phyloP scores from a whole-genome alignment of 2,113 vertebrate genomes.

The Sorex araneus region DNA sequence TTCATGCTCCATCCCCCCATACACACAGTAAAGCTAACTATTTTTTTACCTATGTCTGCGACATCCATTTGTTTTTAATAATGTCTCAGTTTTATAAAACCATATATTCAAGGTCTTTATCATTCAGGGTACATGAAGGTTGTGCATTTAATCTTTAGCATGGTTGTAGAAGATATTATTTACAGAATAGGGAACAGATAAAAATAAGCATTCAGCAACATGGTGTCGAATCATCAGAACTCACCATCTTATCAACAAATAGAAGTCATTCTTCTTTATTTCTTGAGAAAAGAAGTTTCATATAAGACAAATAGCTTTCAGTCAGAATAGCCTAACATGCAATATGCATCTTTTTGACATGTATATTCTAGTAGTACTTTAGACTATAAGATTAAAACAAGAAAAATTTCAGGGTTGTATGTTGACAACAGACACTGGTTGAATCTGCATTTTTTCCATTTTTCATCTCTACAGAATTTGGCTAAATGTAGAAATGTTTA shows the following conservation, averaged over 20 bases:
- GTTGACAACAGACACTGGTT: constrained; percentile 70
- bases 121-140: constrained; percentile 77
- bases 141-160: constrained; percentile 83
- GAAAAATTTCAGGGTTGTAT: constrained; percentile 71
- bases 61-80: constrained; percentile 56
- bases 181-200: constrained; percentile 78
- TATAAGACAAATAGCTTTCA: constrained; percentile 88
- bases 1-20: background rate
- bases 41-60: constrained; percentile 73
- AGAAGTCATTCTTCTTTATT: constrained; percentile 87
- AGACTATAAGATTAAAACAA: constrained; percentile 81
- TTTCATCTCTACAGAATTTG: constrained; percentile 67
- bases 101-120: constrained; percentile 70
- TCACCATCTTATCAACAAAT: constrained; percentile 87
- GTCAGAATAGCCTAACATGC: constrained; percentile 85
- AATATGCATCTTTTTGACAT: constrained; percentile 88
- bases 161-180: constrained; percentile 80
- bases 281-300: constrained; percentile 86
- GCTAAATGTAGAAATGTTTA: background rate
- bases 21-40: background rate
- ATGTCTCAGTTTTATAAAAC: constrained; percentile 57
- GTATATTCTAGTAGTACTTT: constrained; percentile 85
- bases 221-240: constrained; percentile 85
- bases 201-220: constrained; percentile 83
- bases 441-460: constrained; percentile 68